These are phyloP conservation scores for Operophtera brumata DNA, from an alignment of 2,888 invertebrate species.

Conservation along the genomic window DNA sequence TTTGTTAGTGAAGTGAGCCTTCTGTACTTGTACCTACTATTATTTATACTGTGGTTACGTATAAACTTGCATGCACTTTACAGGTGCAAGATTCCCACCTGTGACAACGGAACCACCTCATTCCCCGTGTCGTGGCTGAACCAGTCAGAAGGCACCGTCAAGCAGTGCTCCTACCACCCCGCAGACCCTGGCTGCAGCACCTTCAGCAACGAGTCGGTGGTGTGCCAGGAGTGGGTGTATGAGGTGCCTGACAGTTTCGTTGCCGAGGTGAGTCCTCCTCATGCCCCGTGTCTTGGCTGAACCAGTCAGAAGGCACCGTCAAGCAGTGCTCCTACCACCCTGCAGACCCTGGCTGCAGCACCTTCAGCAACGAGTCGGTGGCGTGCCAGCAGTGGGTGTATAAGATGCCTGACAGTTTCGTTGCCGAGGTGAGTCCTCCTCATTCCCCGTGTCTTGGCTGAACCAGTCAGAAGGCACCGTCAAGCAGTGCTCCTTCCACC, in stretches of 20 bases:
- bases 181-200: conserved; percentile 33
- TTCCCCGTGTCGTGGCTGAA: conserved; percentile 51
- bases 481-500: conserved; percentile 53
- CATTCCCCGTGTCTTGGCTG: conserved; percentile 49
- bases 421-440: conserved; percentile 59
- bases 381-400: conserved; percentile 61
- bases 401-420: conserved; percentile 61
- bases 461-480: conserved; percentile 38
- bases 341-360: conserved; percentile 33
- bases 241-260: conserved; percentile 63
- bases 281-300: conserved; percentile 49
- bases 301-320: conserved; percentile 36
- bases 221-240: conserved; percentile 61
- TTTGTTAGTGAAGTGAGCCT: too few species aligned
- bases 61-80: background rate
- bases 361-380: conserved; percentile 31
- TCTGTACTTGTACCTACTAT: too few species aligned
- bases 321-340: conserved; percentile 53
- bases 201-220: conserved; percentile 31
- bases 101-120: conserved; percentile 41
- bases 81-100: conserved; percentile 60
- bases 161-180: conserved; percentile 51
- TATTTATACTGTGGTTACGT: too few species aligned
- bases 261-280: conserved; percentile 55
- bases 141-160: conserved; percentile 39